A percentile compares a stretch with the other conserved stretches of the same genome.
Evolutionary conservation across 2,797 vertebrate species (phyloP).

Genomic region (Thalassophryne amazonica): DNA sequence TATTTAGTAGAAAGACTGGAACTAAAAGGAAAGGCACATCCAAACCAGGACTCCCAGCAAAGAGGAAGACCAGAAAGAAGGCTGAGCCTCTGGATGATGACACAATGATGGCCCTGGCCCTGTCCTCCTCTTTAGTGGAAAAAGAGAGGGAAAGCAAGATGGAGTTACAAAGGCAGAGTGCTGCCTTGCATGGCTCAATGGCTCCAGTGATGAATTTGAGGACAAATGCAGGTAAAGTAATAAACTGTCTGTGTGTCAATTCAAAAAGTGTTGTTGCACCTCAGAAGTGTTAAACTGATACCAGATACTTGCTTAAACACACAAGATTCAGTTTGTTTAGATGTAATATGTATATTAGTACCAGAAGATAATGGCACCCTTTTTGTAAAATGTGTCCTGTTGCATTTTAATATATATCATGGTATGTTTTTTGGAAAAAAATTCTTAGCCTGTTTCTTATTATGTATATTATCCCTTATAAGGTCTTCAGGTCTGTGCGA

Average conservation of each 20-base stretch:
- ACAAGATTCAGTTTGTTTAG: too few species aligned
- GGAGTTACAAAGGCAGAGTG: conserved; percentile 1
- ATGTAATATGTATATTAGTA: too few species aligned
- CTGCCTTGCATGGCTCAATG: background rate
- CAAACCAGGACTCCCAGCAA: conserved; percentile 51
- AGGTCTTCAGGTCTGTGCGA: too few species aligned
- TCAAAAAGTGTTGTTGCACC: too few species aligned
- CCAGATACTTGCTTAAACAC: too few species aligned
- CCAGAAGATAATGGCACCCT: too few species aligned
- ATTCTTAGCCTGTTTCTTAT: too few species aligned
- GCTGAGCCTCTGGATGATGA: conserved; percentile 78
- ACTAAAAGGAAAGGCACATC: conserved; percentile 75
- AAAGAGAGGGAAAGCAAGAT: conserved; percentile 11
- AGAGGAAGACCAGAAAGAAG: conserved; percentile 78
- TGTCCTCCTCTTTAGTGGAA: conserved; percentile 88
- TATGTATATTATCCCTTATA: too few species aligned
- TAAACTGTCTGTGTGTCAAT: background rate
- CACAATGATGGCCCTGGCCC: conserved; percentile 86
- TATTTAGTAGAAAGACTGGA: conserved; percentile 47
- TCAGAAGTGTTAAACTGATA: too few species aligned
- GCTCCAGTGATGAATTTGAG: conserved; percentile 43
- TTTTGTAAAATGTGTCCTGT: too few species aligned
- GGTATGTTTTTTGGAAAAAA: too few species aligned
- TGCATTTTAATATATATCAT: too few species aligned
- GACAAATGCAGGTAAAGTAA: conserved; percentile 49